A percentile compares a stretch with the other conserved stretches of the same genome.
Evolutionary conservation across 2,888 invertebrate species (phyloP).

Genomic region (Silvanus unidentatus): DNA sequence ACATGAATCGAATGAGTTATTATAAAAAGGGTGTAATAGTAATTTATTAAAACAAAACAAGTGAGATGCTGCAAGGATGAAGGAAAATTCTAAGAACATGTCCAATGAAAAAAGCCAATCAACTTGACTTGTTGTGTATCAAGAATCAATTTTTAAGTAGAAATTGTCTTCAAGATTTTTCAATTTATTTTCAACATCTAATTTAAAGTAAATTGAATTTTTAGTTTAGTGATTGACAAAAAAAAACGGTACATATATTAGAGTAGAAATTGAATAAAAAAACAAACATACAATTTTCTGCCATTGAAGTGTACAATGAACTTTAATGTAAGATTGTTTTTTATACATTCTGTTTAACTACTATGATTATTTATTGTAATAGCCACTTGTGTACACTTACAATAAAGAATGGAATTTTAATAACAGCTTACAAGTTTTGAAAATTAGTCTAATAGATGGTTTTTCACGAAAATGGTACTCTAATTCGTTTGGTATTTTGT

Average conservation of each 20-base stretch:
- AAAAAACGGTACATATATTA: not conserved
- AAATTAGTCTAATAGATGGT: constrained; percentile 44
- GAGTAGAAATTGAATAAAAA: too few relatives aligned
- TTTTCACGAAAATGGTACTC: not conserved
- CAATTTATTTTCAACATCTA: too few relatives aligned
- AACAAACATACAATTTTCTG: too few relatives aligned
- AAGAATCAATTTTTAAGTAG: too few relatives aligned
- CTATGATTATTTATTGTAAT: constrained; percentile 43
- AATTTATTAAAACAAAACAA: not conserved
- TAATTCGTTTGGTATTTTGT: too few relatives aligned
- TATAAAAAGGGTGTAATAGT: too few relatives aligned
- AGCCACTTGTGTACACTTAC: constrained; percentile 39
- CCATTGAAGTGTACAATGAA: not conserved
- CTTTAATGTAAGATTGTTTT: constrained; percentile 24
- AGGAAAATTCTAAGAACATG: not conserved
- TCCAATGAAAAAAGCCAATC: constrained; percentile 3
- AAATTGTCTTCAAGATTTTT: too few relatives aligned
- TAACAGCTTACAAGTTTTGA: constrained; percentile 38
- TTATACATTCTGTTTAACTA: constrained; percentile 30
- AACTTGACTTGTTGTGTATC: too few relatives aligned
- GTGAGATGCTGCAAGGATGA: not conserved
- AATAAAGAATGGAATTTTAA: constrained; percentile 47
- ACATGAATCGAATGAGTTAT: too few relatives aligned
- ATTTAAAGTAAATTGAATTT: not conserved
- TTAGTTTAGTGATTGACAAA: not conserved